Base-by-base conservation (phyloP, 1,140 invertebrate species). In the Temnothorax curvispinosus region DNA sequence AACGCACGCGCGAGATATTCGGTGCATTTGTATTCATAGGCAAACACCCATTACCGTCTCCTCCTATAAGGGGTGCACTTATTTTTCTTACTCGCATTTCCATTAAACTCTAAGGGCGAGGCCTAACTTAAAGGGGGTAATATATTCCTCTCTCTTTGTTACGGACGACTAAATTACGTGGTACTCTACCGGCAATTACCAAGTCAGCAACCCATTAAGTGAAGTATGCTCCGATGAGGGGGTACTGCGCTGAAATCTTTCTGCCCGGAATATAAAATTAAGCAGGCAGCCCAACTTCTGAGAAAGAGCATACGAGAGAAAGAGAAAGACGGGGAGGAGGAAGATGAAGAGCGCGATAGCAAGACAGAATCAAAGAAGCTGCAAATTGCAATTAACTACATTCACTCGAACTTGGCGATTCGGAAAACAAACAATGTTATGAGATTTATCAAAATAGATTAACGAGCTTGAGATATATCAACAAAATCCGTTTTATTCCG, bases 121-220 rank as follows among this genome's bases (percentile, higher is more conserved):
- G 74, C 52, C 65, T 78, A 89, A 89, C 52, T 69, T 52, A 62
- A 69, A 71, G 41, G 47, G 41, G 62, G 78, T 82, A 90, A 91
- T 85, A 87, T 75, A 84, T 85, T 80, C 67, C n/a, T 47, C 56
- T 71, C 58, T 75, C 60, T 87, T 89, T 62, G 78, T 90, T 80
- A 85, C 67, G 52, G 56, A 64, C 87, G 72, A 89, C 89, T 89
- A 87, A 91, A 87, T 87, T 89, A 91, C 87, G 84, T 60, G 78
- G 87, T 91, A 89, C 90, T 91, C 69, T 67, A 56, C 77, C 69
- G 82, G 75, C 64, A 88, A 90, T 91, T 89, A 91, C 78, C 90
- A 88, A 91, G 90, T 91, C 89, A 91, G 89, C 87, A 91, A 76
- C 74, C 87, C 82, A 91, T 90, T 89, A 87, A 89, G 67, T 56